Percentiles rank a stretch among this genome's conserved stretches.
Conservation (phyloP, 2,888 invertebrate species). For the Oscheius sp. region DNA sequence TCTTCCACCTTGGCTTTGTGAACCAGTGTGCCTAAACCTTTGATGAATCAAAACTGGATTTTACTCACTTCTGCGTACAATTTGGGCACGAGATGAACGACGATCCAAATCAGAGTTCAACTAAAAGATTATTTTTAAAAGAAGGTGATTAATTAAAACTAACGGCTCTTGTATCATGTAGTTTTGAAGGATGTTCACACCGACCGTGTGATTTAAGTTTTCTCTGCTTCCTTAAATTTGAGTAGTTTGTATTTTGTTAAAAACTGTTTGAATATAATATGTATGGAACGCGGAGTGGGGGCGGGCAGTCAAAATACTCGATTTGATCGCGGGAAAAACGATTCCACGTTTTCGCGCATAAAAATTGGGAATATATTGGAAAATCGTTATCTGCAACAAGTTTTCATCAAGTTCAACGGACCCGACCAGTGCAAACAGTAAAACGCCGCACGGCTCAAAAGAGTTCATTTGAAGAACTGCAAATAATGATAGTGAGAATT, state of each 20-base stretch:
- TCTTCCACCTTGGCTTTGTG: conserved; percentile 28
- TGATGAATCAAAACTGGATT: background rate
- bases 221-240: conserved; percentile 16
- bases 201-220: conserved; percentile 2
- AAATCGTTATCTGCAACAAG: conserved; percentile 16
- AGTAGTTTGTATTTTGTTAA: background rate
- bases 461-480: no score
- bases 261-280: background rate
- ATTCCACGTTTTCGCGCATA: conserved; percentile 19
- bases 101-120: conserved; percentile 12
- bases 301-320: background rate
- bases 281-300: background rate
- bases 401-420: background rate
- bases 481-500: no score
- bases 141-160: background rate
- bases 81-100: conserved; percentile 20
- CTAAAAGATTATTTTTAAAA: background rate
- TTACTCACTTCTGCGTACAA: conserved; percentile 23
- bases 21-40: conserved; percentile 12
- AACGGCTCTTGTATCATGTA: conserved; percentile 1
- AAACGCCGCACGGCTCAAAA: background rate
- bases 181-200: conserved; percentile 5
- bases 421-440: background rate
- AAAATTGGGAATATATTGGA: background rate
- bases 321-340: conserved; percentile 1